Evolutionary conservation across 2,113 vertebrate genomes (phyloP).

Genomic region (Irena cyanogastra): DNA sequence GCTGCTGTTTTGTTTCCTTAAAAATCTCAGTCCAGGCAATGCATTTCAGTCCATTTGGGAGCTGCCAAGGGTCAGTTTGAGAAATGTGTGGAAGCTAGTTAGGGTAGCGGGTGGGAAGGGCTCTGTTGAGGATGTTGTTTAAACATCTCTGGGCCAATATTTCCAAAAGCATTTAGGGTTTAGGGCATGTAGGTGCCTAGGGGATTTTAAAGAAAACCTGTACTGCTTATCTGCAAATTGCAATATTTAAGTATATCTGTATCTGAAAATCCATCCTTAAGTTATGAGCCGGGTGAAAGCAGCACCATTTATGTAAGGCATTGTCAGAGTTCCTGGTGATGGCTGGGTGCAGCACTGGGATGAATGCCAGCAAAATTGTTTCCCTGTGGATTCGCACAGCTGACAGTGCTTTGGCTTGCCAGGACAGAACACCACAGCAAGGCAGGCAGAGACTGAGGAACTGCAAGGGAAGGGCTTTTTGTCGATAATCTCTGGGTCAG

Average conservation of each 20-base stretch:
- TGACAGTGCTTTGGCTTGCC: neutral
- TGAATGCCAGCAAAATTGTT: neutral
- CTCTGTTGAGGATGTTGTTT: neutral
- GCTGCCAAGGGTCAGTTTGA: neutral
- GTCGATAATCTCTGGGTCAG: neutral
- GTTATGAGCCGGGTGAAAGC: neutral
- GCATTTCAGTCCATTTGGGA: neutral
- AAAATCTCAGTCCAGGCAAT: neutral
- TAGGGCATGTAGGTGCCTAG: neutral
- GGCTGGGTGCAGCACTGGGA: neutral
- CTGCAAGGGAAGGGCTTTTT: neutral
- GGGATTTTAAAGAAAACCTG: neutral
- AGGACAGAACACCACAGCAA: neutral
- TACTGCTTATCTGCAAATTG: neutral
- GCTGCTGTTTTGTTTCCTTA: constrained; percentile 43
- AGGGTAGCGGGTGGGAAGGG: no score
- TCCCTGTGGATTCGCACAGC: neutral
- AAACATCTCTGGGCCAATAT: neutral
- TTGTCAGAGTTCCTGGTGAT: neutral
- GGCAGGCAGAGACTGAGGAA: neutral
- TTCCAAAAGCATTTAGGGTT: neutral
- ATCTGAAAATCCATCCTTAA: neutral
- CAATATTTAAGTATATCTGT: neutral
- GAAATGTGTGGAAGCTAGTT: neutral
- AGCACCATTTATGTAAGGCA: neutral